These are phyloP conservation scores for Digitonthophagus gazella DNA, from an alignment of 2,888 invertebrate species.

Conservation along the genomic window DNA sequence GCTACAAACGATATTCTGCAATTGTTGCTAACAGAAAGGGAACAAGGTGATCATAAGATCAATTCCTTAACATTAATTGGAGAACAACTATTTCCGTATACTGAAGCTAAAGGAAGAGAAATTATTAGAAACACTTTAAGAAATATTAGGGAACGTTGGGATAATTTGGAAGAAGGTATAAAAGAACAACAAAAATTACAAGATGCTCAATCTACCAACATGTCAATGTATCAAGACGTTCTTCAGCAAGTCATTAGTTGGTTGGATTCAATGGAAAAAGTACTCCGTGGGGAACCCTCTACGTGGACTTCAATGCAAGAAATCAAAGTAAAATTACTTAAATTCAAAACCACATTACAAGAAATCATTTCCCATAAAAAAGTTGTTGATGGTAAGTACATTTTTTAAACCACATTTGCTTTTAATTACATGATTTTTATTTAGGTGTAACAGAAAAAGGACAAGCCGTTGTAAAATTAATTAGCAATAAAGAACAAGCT, in stretches of 20 bases:
- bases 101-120: constrained; percentile 88
- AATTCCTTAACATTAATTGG: constrained; percentile 72
- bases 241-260: constrained; percentile 80
- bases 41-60: constrained; percentile 80
- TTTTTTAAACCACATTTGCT: not conserved
- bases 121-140: constrained; percentile 82
- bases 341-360: constrained; percentile 83
- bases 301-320: constrained; percentile 80
- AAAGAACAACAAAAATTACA: constrained; percentile 80
- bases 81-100: constrained; percentile 89
- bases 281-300: constrained; percentile 68
- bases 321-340: constrained; percentile 77
- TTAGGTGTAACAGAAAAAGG: constrained; percentile 81
- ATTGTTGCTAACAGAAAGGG: constrained; percentile 73
- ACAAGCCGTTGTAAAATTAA: constrained; percentile 63
- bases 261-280: constrained; percentile 82
- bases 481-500: constrained; percentile 57
- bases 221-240: constrained; percentile 83
- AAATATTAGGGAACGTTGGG: constrained; percentile 82
- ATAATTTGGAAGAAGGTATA: constrained; percentile 75
- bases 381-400: constrained; percentile 68
- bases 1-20: constrained; percentile 68
- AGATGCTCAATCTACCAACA: constrained; percentile 78
- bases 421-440: constrained; percentile 18
- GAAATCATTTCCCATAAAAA: constrained; percentile 89